Percentiles rank a stretch among this genome's conserved stretches.
Evolutionary conservation across 2,113 vertebrate genomes (phyloP).

Genomic region (Semicossyphus pulcher): DNA sequence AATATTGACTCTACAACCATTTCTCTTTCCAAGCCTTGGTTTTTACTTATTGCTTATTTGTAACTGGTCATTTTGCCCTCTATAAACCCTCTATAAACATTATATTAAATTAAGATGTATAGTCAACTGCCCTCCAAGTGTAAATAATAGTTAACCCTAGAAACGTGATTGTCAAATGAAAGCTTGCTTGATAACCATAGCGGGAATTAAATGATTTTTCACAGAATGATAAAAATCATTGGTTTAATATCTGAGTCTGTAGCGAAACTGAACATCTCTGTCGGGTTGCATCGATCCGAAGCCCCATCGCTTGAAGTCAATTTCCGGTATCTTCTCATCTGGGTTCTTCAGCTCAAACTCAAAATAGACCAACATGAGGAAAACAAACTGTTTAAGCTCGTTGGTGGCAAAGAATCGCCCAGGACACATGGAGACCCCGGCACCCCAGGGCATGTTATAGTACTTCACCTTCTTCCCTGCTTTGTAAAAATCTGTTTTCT

Average conservation of each 20-base stretch:
- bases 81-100: too few species aligned
- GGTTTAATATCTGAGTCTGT: slow-evolving; percentile 75
- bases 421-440: slow-evolving; percentile 88
- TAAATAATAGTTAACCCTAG: too few species aligned
- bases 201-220: not conserved
- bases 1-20: too few species aligned
- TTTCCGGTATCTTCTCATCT: slow-evolving; percentile 80
- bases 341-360: slow-evolving; percentile 88
- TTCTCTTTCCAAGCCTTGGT: too few species aligned
- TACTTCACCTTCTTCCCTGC: slow-evolving; percentile 88
- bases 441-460: slow-evolving; percentile 93
- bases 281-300: slow-evolving; percentile 89
- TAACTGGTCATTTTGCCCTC: too few species aligned
- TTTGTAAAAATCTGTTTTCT: slow-evolving; percentile 90
- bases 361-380: slow-evolving; percentile 89
- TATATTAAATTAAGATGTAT: too few species aligned
- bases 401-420: slow-evolving; percentile 90
- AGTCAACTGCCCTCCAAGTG: too few species aligned
- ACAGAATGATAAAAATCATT: not conserved
- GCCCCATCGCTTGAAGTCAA: slow-evolving; percentile 87
- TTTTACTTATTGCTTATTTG: too few species aligned
- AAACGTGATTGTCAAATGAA: not conserved
- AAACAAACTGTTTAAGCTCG: slow-evolving; percentile 92
- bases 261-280: slow-evolving; percentile 85
- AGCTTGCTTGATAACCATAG: not conserved